A percentile compares a stretch with the other conserved stretches of the same genome.
These are phyloP conservation scores for Liolophura sinensis DNA, from an alignment of 1,140 invertebrate genomes.

Conservation along the genomic window DNA sequence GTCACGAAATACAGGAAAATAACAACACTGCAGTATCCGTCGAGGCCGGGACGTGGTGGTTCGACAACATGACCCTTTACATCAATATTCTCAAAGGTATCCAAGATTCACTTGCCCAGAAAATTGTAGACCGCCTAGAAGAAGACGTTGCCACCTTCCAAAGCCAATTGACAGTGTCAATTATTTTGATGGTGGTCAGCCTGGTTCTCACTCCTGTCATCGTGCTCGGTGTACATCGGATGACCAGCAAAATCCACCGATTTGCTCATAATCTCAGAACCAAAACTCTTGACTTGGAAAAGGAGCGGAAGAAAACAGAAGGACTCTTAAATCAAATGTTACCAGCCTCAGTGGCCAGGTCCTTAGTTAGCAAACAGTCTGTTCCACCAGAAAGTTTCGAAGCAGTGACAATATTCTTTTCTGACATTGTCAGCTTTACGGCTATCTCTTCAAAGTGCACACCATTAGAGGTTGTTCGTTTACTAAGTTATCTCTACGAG, in stretches of 20 bases:
- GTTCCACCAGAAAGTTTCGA: conserved; percentile 12
- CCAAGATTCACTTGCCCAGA: conserved; percentile 17
- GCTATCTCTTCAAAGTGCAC: conserved; percentile 78
- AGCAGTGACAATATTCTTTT: conserved; percentile 65
- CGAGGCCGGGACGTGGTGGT: conserved; percentile 22
- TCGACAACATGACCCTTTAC: conserved; percentile 36
- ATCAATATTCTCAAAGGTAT: conserved; percentile 32
- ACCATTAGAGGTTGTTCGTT: conserved; percentile 72
- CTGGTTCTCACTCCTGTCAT: conserved; percentile 24
- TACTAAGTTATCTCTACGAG: conserved; percentile 11
- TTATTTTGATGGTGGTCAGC: conserved; percentile 20
- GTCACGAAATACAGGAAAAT: conserved; percentile 16
- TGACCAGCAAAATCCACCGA: conserved; percentile 18
- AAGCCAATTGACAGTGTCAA: conserved; percentile 10
- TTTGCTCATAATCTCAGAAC: conserved; percentile 17
- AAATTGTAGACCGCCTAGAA: conserved; percentile 16
- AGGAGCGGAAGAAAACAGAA: conserved; percentile 20
- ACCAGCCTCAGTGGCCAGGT: conserved; percentile 12
- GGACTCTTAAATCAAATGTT: conserved; percentile 15
- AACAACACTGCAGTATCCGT: conserved; percentile 7
- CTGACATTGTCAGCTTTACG: conserved; percentile 79
- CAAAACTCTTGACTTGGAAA: conserved; percentile 25
- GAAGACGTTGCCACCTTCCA: conserved; percentile 14
- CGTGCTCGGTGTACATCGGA: conserved; percentile 20
- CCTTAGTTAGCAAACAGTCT: conserved; percentile 6